Percentiles rank a stretch among this genome's conserved stretches.
Evolutionary conservation across 2,113 vertebrate genomes (phyloP).

Genomic region (Zeus faber): DNA sequence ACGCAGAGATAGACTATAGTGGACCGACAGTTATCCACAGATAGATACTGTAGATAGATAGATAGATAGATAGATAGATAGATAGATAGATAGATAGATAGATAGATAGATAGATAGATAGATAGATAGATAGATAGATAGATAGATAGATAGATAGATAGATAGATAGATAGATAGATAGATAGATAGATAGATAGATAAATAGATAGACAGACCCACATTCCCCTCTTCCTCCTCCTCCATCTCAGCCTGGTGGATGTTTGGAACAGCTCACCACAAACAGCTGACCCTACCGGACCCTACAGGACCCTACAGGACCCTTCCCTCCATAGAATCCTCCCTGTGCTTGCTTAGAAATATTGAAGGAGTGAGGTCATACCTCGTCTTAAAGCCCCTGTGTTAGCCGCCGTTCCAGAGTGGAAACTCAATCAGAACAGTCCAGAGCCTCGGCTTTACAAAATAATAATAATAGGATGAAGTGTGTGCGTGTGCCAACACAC

Average conservation of each 20-base stretch:
- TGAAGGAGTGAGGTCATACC: slow-evolving; percentile 51
- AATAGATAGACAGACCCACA: slow-evolving; percentile 30
- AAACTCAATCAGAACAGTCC: slow-evolving; percentile 56
- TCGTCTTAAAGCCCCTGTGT: slow-evolving; percentile 53
- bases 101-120: too few relatives aligned
- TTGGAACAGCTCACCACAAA: slow-evolving; percentile 39
- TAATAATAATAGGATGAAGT: slow-evolving; percentile 52
- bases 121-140: too few relatives aligned
- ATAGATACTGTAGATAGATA: too few relatives aligned
- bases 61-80: too few relatives aligned
- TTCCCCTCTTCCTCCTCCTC: slow-evolving; percentile 1
- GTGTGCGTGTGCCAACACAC: slow-evolving; percentile 12
- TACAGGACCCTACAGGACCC: slow-evolving; percentile 32
- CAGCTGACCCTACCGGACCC: slow-evolving; percentile 21
- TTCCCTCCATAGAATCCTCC: too few relatives aligned
- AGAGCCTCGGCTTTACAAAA: slow-evolving; percentile 34
- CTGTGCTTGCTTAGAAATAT: slow-evolving; percentile 51
- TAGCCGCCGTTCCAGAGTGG: slow-evolving; percentile 52
- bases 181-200: too few relatives aligned
- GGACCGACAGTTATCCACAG: too few relatives aligned
- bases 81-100: too few relatives aligned
- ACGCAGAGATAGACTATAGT: too few relatives aligned
- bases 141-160: too few relatives aligned
- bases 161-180: too few relatives aligned
- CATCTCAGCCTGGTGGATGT: slow-evolving; percentile 33